Conservation (phyloP, 2,888 invertebrate genomes). For the Listrodromus nycthemerus region DNA sequence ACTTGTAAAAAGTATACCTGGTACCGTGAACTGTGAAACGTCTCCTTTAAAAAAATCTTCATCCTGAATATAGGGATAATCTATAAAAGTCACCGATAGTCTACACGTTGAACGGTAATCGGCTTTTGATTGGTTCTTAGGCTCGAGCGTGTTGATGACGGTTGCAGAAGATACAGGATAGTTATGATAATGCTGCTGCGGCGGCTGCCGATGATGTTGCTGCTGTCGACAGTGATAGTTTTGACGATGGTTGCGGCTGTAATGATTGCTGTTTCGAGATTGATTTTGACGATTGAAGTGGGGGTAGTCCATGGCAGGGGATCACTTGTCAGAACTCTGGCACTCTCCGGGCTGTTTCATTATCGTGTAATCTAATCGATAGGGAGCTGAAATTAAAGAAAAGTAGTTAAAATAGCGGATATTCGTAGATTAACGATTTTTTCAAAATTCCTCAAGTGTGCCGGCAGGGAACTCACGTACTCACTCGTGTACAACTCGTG, state of each 20-base stretch:
- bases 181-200: constrained; percentile 46
- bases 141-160: constrained; percentile 65
- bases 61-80: constrained; percentile 72
- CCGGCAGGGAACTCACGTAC: too few relatives aligned
- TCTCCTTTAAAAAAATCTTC: constrained; percentile 78
- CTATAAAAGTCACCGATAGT: constrained; percentile 79
- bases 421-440: background rate
- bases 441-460: too few relatives aligned
- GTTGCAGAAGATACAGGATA: constrained; percentile 62
- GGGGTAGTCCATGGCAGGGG: constrained; percentile 79
- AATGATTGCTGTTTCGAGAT: constrained; percentile 70
- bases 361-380: constrained; percentile 84
- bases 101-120: constrained; percentile 76
- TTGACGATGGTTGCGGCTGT: constrained; percentile 67
- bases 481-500: too few relatives aligned
- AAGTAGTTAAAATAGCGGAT: constrained; percentile 1
- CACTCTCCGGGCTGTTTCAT: constrained; percentile 84
- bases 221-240: constrained; percentile 71
- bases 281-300: constrained; percentile 70
- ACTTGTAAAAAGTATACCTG: constrained; percentile 81
- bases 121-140: constrained; percentile 72
- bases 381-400: constrained; percentile 83
- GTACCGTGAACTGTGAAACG: constrained; percentile 77
- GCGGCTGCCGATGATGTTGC: constrained; percentile 27
- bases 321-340: constrained; percentile 85